Conservation (phyloP, 2,113 vertebrate species). For the Budorcas taxicolor region DNA sequence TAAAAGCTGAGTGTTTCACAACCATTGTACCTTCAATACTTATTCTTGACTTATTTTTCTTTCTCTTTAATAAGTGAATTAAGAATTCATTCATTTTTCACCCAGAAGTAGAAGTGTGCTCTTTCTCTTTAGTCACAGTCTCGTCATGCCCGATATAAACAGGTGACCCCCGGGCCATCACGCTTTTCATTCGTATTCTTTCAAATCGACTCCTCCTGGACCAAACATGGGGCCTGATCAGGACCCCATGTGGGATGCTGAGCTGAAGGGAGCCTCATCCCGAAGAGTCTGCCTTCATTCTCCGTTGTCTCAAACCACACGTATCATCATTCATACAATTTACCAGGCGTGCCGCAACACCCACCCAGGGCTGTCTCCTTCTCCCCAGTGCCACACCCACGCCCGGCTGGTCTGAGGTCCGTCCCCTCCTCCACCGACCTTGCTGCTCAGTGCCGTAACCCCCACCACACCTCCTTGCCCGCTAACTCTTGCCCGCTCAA, state of each 20-base stretch:
- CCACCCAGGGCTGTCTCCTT: not conserved
- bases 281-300: not conserved
- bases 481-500: not conserved
- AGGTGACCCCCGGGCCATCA: not conserved
- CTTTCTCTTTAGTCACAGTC: not conserved
- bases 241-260: not conserved
- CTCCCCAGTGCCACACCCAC: not conserved
- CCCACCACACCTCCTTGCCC: not conserved
- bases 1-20: not conserved
- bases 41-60: not conserved
- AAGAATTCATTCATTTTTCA: not conserved
- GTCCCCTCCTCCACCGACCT: rapidly evolving
- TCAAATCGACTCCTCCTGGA: not conserved
- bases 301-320: not conserved
- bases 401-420: not conserved
- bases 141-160: not conserved
- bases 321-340: not conserved
- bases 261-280: not conserved
- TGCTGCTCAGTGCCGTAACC: not conserved
- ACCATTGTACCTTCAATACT: not conserved
- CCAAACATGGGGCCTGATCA: not conserved
- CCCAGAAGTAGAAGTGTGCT: not conserved
- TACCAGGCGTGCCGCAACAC: too few relatives aligned
- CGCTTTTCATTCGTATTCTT: not conserved
- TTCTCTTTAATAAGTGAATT: not conserved